These are phyloP conservation scores for Netelia virgata DNA, from an alignment of 2,888 invertebrate species.

Conservation along the genomic window DNA sequence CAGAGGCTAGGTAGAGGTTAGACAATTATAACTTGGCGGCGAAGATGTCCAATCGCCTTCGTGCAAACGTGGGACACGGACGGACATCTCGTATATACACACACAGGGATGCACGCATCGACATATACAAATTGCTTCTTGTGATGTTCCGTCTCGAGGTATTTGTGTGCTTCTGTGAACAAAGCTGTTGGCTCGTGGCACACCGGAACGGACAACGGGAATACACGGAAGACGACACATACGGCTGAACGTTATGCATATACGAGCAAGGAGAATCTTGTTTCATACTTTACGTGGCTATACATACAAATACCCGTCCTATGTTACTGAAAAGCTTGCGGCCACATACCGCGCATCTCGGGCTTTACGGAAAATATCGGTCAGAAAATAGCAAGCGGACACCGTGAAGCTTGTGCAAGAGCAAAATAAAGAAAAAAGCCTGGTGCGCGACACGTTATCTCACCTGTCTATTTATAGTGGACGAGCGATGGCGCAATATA, in stretches of 20 bases:
- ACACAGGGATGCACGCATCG: conserved; percentile 1
- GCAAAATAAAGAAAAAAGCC: neutral
- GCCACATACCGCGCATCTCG: conserved; percentile 9
- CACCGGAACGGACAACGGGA: conserved; percentile 33
- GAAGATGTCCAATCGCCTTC: conserved; percentile 29
- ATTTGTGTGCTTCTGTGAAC: conserved; percentile 28
- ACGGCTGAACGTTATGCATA: conserved; percentile 23
- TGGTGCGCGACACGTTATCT: conserved; percentile 68
- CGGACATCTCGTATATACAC: neutral
- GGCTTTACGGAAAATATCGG: conserved; percentile 31
- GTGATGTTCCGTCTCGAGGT: conserved; percentile 40
- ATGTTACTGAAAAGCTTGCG: conserved; percentile 39
- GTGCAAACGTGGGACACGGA: conserved; percentile 6
- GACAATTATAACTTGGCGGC: conserved; percentile 25
- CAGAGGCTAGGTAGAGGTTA: neutral
- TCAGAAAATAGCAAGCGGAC: conserved; percentile 25
- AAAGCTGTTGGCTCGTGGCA: conserved; percentile 55
- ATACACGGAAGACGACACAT: neutral
- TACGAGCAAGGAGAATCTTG: conserved; percentile 3
- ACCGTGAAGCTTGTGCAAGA: neutral
- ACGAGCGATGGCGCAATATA: conserved; percentile 75
- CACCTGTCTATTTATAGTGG: conserved; percentile 74
- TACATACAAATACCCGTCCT: conserved; percentile 13
- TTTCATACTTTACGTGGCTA: conserved; percentile 32
- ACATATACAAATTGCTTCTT: conserved; percentile 42